Percentiles rank a stretch among this genome's conserved stretches.
These are phyloP conservation scores for Ophion ventricosus DNA, from an alignment of 2,888 invertebrate species.

Conservation along the genomic window DNA sequence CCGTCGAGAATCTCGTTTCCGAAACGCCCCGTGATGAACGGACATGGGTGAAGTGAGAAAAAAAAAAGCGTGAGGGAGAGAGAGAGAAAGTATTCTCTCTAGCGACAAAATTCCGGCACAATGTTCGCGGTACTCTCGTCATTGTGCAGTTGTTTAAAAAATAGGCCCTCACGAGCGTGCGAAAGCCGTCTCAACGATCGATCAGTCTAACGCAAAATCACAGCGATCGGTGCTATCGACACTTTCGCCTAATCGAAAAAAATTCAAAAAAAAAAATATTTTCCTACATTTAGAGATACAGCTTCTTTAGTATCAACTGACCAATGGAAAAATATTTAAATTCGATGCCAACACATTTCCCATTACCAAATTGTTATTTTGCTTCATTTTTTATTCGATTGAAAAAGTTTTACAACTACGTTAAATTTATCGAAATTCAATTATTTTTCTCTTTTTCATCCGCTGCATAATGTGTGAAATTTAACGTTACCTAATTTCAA, in stretches of 20 bases:
- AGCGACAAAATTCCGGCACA: no score
- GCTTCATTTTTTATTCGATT: neutral
- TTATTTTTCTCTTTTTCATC: neutral
- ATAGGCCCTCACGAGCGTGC: no score
- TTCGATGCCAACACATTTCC: neutral
- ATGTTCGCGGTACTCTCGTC: no score
- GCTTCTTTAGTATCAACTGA: neutral
- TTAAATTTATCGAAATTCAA: neutral
- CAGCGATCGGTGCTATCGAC: neutral
- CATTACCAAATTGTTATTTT: neutral
- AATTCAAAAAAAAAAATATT: neutral
- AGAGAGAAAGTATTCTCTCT: no score
- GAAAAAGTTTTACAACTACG: neutral
- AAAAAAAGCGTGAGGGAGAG: no score
- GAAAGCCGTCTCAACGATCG: no score
- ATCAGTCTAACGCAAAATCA: neutral
- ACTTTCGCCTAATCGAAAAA: neutral
- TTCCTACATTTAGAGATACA: neutral
- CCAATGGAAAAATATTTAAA: neutral
- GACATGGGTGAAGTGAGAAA: no score
- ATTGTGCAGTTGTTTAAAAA: no score
- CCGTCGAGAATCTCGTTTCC: neutral
- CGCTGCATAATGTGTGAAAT: neutral
- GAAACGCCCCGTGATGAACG: no score
- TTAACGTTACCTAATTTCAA: neutral